These are phyloP conservation scores for Coelopa pilipes DNA, from an alignment of 2,888 invertebrate genomes.

Conservation along the genomic window DNA sequence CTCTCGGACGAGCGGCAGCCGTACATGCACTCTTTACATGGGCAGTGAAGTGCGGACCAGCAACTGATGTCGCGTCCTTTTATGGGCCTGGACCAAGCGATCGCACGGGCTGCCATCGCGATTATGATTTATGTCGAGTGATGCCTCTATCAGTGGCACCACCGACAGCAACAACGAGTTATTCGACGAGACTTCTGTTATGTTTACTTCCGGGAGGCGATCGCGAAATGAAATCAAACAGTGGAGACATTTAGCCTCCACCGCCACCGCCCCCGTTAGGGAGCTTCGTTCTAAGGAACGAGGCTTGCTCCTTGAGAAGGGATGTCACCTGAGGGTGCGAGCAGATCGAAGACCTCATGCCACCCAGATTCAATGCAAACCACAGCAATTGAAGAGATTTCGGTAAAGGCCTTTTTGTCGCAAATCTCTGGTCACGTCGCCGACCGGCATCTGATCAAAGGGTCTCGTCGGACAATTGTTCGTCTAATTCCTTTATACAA, in stretches of 20 bases:
- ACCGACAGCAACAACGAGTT: neutral
- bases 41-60: neutral
- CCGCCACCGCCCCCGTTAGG: neutral
- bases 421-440: neutral
- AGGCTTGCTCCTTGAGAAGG: too few relatives aligned
- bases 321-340: too few relatives aligned
- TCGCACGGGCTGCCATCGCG: conserved; percentile 25
- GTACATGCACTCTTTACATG: neutral
- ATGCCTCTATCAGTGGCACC: conserved; percentile 31
- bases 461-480: neutral
- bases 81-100: conserved; percentile 13
- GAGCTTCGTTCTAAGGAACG: neutral
- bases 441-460: conserved; percentile 27
- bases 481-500: neutral
- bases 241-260: neutral
- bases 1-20: too few relatives aligned
- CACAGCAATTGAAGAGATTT: too few relatives aligned
- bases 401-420: neutral
- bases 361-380: conserved; percentile 18
- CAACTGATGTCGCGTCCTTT: conserved; percentile 23
- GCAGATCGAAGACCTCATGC: neutral
- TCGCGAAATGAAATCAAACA: neutral
- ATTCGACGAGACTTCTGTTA: conserved; percentile 4
- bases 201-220: conserved; percentile 15
- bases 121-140: conserved; percentile 33